Conservation (phyloP, 2,888 invertebrate genomes). For the Acanthoscelides obtectus region DNA sequence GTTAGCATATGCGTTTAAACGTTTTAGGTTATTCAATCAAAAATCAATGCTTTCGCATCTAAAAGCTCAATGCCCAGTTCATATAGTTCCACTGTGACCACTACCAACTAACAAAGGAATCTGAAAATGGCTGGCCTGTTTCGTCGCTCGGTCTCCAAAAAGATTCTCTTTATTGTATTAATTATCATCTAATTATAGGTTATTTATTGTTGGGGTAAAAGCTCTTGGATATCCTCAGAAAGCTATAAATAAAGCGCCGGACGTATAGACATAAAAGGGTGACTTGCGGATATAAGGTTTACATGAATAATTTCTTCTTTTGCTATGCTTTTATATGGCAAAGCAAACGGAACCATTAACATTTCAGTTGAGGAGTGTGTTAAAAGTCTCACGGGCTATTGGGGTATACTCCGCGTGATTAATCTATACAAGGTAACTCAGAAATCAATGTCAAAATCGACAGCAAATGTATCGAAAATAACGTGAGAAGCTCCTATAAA, state of each 20-base stretch:
- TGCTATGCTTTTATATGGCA: neutral
- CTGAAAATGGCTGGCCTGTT: neutral
- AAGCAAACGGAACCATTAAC: neutral
- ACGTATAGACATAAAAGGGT: neutral
- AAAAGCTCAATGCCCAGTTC: neutral
- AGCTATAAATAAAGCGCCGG: neutral
- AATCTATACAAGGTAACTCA: too few species aligned
- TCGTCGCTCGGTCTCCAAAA: slow-evolving; percentile 1
- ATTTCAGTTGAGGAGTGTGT: neutral
- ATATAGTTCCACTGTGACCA: neutral
- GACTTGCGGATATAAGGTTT: neutral
- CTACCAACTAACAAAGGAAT: neutral
- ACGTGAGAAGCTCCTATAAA: too few species aligned
- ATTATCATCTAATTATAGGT: slow-evolving; percentile 42
- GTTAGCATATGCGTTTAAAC: too few species aligned
- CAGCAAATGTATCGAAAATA: too few species aligned
- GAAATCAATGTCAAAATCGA: too few species aligned
- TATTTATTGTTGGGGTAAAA: slow-evolving; percentile 36
- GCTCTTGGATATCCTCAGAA: neutral
- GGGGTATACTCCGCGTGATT: too few species aligned
- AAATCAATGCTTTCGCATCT: too few species aligned
- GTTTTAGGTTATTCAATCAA: too few species aligned
- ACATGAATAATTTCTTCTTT: neutral
- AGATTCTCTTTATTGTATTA: slow-evolving; percentile 29
- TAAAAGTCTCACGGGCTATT: neutral